Percentiles rank a stretch among this genome's conserved stretches.
Conservation (phyloP, 1,140 invertebrate genomes). For the Tribolium madens region DNA sequence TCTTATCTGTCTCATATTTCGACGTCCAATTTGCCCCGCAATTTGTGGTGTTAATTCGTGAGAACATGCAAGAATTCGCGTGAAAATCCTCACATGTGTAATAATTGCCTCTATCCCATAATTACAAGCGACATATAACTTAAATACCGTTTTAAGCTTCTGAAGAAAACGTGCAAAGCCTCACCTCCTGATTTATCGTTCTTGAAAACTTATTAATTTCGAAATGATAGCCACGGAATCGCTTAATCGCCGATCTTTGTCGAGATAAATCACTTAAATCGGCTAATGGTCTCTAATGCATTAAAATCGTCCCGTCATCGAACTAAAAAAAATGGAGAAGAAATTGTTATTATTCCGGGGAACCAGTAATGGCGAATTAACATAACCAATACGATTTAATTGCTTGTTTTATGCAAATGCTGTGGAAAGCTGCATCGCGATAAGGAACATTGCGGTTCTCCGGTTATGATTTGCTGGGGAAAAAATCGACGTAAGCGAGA, state of each 20-base stretch:
- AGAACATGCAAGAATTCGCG: background rate
- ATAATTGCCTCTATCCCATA: background rate
- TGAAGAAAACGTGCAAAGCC: background rate
- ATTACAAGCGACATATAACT: constrained; percentile 25
- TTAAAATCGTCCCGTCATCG: background rate
- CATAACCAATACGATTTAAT: constrained; percentile 36
- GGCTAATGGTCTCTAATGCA: background rate
- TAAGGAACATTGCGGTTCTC: constrained; percentile 3
- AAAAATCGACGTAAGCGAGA: constrained; percentile 7
- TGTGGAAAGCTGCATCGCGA: constrained; percentile 31
- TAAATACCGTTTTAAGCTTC: constrained; percentile 18
- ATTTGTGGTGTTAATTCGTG: background rate
- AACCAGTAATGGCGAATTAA: constrained; percentile 23
- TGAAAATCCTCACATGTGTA: background rate
- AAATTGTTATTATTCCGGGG: constrained; percentile 9
- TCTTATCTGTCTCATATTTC: background rate
- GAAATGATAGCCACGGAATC: constrained; percentile 5
- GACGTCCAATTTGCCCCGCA: background rate
- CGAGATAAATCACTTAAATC: constrained; percentile 28
- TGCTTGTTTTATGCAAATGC: constrained; percentile 32
- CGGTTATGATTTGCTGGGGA: constrained; percentile 17
- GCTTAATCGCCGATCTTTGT: constrained; percentile 1
- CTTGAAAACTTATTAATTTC: constrained; percentile 31
- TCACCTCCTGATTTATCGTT: constrained; percentile 17
- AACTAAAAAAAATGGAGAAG: background rate